Percentiles rank a stretch among this genome's conserved stretches.
Conservation (phyloP, 2,888 invertebrate species). For the Agelastica alni region DNA sequence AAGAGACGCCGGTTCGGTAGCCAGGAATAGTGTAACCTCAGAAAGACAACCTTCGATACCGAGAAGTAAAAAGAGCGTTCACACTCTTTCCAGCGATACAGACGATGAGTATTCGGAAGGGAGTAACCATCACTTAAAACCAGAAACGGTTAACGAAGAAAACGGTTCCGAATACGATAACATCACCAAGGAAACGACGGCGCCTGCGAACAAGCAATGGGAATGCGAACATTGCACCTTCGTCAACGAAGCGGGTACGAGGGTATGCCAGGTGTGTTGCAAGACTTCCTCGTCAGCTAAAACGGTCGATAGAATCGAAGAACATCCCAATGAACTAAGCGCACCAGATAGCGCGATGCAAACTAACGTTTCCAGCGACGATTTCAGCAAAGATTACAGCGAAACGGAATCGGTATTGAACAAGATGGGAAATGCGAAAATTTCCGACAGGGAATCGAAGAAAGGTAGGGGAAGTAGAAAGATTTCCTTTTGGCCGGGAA, state of each 20-base stretch:
- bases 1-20: conserved; percentile 48
- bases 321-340: conserved; percentile 26
- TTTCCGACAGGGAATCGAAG: conserved; percentile 35
- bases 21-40: conserved; percentile 43
- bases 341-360: conserved; percentile 35
- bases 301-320: conserved; percentile 36
- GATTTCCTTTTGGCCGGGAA: conserved; percentile 76
- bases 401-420: conserved; percentile 55
- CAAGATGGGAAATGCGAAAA: conserved; percentile 49
- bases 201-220: conserved; percentile 68
- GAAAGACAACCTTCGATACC: conserved; percentile 44
- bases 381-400: conserved; percentile 54
- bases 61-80: conserved; percentile 43
- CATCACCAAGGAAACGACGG: conserved; percentile 36
- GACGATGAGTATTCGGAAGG: conserved; percentile 46
- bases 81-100: conserved; percentile 46
- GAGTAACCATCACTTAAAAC: conserved; percentile 36
- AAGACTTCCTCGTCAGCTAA: conserved; percentile 67
- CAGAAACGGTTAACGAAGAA: conserved; percentile 42
- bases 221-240: conserved; percentile 90
- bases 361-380: conserved; percentile 49
- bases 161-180: conserved; percentile 47
- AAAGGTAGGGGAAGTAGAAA: conserved; percentile 75
- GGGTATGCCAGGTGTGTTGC: conserved; percentile 84
- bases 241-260: conserved; percentile 77